Evolutionary conservation across 2,888 invertebrate species (phyloP).

Genomic region (Magallana nippona): DNA sequence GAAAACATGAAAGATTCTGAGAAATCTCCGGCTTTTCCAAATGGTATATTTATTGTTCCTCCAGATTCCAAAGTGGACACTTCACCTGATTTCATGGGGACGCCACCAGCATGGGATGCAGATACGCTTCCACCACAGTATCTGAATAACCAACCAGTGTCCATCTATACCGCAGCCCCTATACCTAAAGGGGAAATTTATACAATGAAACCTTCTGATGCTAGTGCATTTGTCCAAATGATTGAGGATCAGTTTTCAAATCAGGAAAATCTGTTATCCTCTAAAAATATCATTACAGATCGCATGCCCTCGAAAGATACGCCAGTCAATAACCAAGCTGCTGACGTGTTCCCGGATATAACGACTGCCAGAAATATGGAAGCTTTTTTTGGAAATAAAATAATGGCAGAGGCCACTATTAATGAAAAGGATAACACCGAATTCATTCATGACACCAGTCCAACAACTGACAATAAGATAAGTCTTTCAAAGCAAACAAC

Average conservation of each 20-base stretch:
- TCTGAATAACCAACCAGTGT: not conserved
- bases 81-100: not conserved
- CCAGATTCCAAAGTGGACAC: not conserved
- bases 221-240: slow-evolving; percentile 1
- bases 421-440: slow-evolving; percentile 1
- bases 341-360: not conserved
- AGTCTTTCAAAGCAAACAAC: slow-evolving; percentile 32
- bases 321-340: not conserved
- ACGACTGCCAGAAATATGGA: not conserved
- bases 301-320: not conserved
- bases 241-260: slow-evolving; percentile 31
- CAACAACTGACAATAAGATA: slow-evolving; percentile 13
- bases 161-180: not conserved
- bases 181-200: slow-evolving; percentile 18
- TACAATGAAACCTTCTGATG: slow-evolving; percentile 12
- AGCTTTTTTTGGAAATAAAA: not conserved
- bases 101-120: not conserved
- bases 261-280: not conserved
- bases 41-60: slow-evolving; percentile 4
- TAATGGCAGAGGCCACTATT: not conserved
- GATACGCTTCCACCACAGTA: not conserved
- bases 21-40: not conserved
- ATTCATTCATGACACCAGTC: not conserved
- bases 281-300: slow-evolving; percentile 1
- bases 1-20: not conserved